Base-by-base conservation (phyloP, 2,797 vertebrate genomes). In the Manis javanica region DNA sequence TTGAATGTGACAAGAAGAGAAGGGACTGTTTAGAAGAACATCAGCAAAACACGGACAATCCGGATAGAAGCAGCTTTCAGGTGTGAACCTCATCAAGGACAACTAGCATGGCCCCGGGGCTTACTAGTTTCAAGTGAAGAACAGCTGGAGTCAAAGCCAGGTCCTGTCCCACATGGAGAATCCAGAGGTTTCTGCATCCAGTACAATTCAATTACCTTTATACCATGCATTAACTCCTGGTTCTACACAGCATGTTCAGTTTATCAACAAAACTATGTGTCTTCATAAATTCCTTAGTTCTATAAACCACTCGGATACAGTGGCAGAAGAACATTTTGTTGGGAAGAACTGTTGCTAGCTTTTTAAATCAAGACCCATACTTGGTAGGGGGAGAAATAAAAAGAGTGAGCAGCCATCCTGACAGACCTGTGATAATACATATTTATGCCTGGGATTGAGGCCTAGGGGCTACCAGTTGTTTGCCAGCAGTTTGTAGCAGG, bases 391-490 rank as follows among this genome's bases (percentile, higher is more conserved):
- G 24, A 18, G 7, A 55, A 49, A 71, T 31, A 51, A 83, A 74
- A 49, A 64, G 2, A 81, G 18, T 26, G 51, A 49, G 2, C 24
- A 29, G 5, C 23, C 19, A 51, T 39, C 26, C 18, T 57, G 74
- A 64, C 12, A 31, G n/a, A 37, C 12, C 9, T 15, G 1, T 16
- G n/a, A 34, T 2, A 11, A 49, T 26, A 0, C 2, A 5, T 51
- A 55, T 29, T 53, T 91, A 49, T 39, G 16, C 46, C 24, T 4
- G 2, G 11, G 15, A 68, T 9, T 51, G 49, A 49, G 1, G 2
- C 26, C 57, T 34, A 59, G n/a, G 39, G 61, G 18, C 42, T 3
- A 39, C 34, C 42, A 64, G 5, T 82, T 72, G 7, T 63, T 87
- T 78, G 31, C 10, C 68, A 92, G 75, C 24, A 42, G 11, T 91